phyloP scores from a whole-genome alignment of 2,797 vertebrate species.

The Enteromius mattozi region DNA sequence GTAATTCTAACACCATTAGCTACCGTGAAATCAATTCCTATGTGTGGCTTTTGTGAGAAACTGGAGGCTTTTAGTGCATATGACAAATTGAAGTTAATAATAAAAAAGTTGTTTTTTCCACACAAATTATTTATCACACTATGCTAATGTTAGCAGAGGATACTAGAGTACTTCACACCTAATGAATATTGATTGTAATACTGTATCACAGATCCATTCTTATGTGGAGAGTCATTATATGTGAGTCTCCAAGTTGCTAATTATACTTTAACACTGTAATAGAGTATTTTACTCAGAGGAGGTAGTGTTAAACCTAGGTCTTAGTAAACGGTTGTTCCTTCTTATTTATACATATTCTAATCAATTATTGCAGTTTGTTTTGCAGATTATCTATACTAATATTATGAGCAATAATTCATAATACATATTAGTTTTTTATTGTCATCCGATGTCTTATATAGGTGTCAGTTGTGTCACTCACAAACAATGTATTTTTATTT shows the following conservation, averaged over 20 bases:
- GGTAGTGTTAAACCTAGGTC: neutral
- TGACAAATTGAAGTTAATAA: slow-evolving; percentile 27
- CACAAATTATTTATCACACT: slow-evolving; percentile 38
- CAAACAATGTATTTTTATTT: too few species aligned
- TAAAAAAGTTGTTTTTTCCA: slow-evolving; percentile 23
- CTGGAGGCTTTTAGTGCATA: slow-evolving; percentile 7
- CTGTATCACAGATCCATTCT: neutral
- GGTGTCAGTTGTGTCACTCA: neutral
- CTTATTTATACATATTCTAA: neutral
- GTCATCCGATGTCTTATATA: neutral
- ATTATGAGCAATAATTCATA: neutral
- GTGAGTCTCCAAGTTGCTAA: neutral
- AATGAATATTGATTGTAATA: slow-evolving; percentile 39
- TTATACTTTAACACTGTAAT: slow-evolving; percentile 2
- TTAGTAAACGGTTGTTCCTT: neutral
- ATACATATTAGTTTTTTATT: neutral
- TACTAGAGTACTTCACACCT: slow-evolving; percentile 11
- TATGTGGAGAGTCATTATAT: slow-evolving; percentile 19
- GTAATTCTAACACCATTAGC: slow-evolving; percentile 53
- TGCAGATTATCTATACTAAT: neutral
- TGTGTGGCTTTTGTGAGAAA: slow-evolving; percentile 38
- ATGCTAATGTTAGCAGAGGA: slow-evolving; percentile 30
- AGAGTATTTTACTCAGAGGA: neutral
- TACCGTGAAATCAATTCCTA: slow-evolving; percentile 30
- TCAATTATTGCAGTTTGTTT: neutral